phyloP scores from a whole-genome alignment of 2,888 invertebrate genomes.

The Rhimphoctona megacephalus region DNA sequence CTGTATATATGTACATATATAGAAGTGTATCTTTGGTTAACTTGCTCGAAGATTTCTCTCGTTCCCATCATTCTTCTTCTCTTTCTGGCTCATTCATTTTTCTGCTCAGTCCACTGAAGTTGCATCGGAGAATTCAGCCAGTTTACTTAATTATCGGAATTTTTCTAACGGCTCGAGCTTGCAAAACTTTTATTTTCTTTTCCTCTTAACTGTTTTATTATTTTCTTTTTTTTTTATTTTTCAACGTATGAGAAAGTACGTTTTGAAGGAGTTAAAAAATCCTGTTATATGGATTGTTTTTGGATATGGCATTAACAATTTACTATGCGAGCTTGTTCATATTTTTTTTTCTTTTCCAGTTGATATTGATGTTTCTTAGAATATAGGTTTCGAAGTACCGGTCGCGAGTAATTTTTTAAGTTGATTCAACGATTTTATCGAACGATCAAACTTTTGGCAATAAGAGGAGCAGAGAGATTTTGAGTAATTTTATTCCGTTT shows the following conservation, averaged over 20 bases:
- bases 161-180: conserved; percentile 50
- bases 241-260: background rate
- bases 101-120: conserved; percentile 16
- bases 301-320: background rate
- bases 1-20: background rate
- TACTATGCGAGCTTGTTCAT: background rate
- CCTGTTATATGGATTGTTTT: background rate
- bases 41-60: conserved; percentile 5
- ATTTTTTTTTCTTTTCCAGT: background rate
- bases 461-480: conserved; percentile 57
- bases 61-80: conserved; percentile 39
- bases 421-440: background rate
- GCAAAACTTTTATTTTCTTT: conserved; percentile 22
- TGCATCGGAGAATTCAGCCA: conserved; percentile 40
- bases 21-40: conserved; percentile 30
- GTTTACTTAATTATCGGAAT: conserved; percentile 67
- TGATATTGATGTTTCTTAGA: no score
- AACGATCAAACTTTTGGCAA: conserved; percentile 27
- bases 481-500: conserved; percentile 63
- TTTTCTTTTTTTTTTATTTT: background rate
- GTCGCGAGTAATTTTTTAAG: background rate
- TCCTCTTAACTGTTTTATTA: background rate
- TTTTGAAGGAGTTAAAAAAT: background rate
- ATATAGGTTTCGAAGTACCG: no score
- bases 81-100: conserved; percentile 50